Evolutionary conservation across 2,888 invertebrate species (phyloP).

Genomic region (Anthophora plumipes): DNA sequence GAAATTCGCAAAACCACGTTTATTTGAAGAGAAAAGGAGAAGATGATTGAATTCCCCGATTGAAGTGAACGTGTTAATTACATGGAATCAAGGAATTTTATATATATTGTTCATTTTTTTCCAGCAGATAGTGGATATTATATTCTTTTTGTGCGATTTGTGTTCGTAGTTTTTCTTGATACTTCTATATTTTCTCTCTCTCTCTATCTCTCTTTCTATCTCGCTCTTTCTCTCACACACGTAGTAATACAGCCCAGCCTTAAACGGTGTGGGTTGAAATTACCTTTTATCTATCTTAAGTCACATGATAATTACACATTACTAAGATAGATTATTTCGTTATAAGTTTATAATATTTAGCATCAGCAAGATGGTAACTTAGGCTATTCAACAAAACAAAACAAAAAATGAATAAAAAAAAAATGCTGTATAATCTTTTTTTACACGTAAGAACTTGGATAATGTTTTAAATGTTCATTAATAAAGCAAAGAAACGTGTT

Average conservation of each 20-base stretch:
- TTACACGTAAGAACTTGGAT: conserved; percentile 77
- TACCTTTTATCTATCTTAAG: conserved; percentile 60
- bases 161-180: conserved; percentile 54
- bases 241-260: conserved; percentile 39
- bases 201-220: conserved; percentile 15
- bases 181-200: conserved; percentile 37
- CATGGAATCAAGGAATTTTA: conserved; percentile 67
- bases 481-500: conserved; percentile 78
- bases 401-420: neutral
- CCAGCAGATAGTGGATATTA: conserved; percentile 52
- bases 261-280: conserved; percentile 44
- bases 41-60: conserved; percentile 32
- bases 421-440: conserved; percentile 78
- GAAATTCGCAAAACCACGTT: conserved; percentile 30
- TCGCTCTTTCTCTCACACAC: too few relatives aligned
- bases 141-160: conserved; percentile 59
- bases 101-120: conserved; percentile 55
- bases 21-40: conserved; percentile 19
- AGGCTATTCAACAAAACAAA: conserved; percentile 66
- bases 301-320: conserved; percentile 60
- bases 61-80: conserved; percentile 57
- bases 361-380: conserved; percentile 66
- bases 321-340: conserved; percentile 68
- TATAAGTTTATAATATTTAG: conserved; percentile 67
- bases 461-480: conserved; percentile 80